Percentiles rank a stretch among this genome's conserved stretches.
Conservation (phyloP, 2,888 invertebrate genomes). For the Acleris holmiana region DNA sequence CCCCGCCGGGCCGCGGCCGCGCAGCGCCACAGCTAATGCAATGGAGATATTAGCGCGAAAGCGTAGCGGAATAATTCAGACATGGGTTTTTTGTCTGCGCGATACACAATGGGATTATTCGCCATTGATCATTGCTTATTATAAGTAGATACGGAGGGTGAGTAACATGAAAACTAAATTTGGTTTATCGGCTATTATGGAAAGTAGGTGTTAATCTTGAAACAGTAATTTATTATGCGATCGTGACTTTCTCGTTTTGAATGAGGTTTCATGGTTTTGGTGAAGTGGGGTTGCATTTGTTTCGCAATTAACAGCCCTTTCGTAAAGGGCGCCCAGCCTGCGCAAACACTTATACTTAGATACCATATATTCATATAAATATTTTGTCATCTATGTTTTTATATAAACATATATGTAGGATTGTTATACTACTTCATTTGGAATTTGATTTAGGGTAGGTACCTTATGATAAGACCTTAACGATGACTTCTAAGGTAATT, state of each 20-base stretch:
- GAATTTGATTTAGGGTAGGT: no score
- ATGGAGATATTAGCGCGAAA: slow-evolving; percentile 81
- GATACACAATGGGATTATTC: slow-evolving; percentile 82
- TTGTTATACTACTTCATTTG: no score
- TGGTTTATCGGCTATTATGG: slow-evolving; percentile 85
- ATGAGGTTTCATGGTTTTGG: slow-evolving; percentile 57
- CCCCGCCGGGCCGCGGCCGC: slow-evolving; percentile 48
- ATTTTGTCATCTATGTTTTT: no score
- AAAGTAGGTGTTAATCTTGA: slow-evolving; percentile 83
- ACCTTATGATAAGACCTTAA: no score
- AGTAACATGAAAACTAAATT: slow-evolving; percentile 84
- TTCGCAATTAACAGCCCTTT: slow-evolving; percentile 26
- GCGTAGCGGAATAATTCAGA: slow-evolving; percentile 81
- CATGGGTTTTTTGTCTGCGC: slow-evolving; percentile 80
- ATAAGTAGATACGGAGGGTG: slow-evolving; percentile 81
- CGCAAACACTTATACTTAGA: neutral
- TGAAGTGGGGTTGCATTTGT: slow-evolving; percentile 30
- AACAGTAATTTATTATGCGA: slow-evolving; percentile 75
- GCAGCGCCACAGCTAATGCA: slow-evolving; percentile 70
- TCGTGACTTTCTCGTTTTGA: slow-evolving; percentile 76
- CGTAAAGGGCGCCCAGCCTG: neutral
- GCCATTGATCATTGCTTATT: slow-evolving; percentile 84
- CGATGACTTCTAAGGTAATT: no score
- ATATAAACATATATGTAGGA: no score
- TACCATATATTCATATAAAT: no score